phyloP scores from a whole-genome alignment of 1,140 invertebrate genomes.

The Apis mellifera region DNA sequence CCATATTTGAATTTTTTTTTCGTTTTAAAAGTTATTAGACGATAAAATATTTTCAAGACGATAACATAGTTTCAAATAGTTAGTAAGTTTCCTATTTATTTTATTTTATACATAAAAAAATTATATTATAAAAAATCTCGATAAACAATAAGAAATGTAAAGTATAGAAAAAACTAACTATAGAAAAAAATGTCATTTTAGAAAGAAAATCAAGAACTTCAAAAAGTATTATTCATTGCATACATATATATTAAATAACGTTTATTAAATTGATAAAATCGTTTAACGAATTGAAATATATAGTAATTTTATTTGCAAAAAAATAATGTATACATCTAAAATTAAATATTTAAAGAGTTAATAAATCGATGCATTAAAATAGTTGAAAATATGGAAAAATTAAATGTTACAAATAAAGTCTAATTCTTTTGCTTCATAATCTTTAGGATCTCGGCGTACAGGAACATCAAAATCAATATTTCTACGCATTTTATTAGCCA shows the following conservation, averaged over 20 bases:
- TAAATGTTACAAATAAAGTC: conserved; percentile 31
- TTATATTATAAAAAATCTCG: background rate
- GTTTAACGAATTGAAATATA: background rate
- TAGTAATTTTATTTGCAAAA: background rate
- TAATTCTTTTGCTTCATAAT: conserved; percentile 41
- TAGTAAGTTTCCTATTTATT: background rate
- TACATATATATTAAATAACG: background rate
- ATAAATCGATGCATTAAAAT: background rate
- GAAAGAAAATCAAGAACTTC: background rate
- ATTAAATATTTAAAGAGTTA: background rate
- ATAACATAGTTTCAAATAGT: background rate
- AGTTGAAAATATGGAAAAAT: background rate
- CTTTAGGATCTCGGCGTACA: conserved; percentile 45
- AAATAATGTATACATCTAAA: background rate
- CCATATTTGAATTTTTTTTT: background rate
- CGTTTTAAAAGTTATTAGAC: too few species aligned
- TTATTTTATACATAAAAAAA: background rate
- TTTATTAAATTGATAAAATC: background rate
- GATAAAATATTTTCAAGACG: background rate
- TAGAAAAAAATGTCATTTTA: background rate
- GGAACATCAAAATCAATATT: conserved; percentile 62
- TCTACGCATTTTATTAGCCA: conserved; percentile 75
- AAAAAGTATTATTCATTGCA: background rate
- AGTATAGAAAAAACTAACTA: too few species aligned
- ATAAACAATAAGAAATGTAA: background rate